Evolutionary conservation across 2,797 vertebrate species (phyloP).

Genomic region (Taenioides sp.): DNA sequence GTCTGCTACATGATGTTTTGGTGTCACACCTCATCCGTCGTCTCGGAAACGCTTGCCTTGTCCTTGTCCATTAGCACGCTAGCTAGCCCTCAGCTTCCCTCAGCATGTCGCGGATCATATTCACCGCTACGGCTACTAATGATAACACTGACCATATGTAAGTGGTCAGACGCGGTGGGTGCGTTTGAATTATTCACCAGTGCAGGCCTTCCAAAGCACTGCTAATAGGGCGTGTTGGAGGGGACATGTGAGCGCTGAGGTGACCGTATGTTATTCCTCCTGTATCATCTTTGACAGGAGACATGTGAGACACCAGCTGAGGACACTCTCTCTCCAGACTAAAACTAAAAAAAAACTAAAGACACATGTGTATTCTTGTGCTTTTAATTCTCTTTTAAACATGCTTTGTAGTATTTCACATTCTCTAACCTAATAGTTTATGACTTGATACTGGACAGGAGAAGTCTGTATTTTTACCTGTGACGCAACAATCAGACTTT

Average conservation of each 20-base stretch:
- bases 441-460: too few species aligned
- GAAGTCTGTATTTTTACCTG: too few species aligned
- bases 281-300: constrained; percentile 33
- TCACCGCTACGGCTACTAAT: constrained; percentile 26
- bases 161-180: not conserved
- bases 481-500: too few species aligned
- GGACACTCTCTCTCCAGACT: too few species aligned
- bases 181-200: constrained; percentile 49
- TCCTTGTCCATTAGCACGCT: not conserved
- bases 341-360: too few species aligned
- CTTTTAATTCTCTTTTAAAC: too few species aligned
- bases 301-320: constrained; percentile 14
- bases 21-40: not conserved
- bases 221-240: constrained; percentile 17
- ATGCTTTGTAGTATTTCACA: too few species aligned
- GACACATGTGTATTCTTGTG: too few species aligned
- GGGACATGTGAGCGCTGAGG: not conserved
- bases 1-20: not conserved
- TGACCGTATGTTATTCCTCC: not conserved
- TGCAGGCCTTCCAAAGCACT: not conserved
- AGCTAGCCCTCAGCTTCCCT: not conserved
- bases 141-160: constrained; percentile 15
- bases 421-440: too few species aligned
- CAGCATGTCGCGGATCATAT: constrained; percentile 16
- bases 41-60: not conserved